Conservation (phyloP, 1,140 invertebrate species). For the Helicoverpa zea region DNA sequence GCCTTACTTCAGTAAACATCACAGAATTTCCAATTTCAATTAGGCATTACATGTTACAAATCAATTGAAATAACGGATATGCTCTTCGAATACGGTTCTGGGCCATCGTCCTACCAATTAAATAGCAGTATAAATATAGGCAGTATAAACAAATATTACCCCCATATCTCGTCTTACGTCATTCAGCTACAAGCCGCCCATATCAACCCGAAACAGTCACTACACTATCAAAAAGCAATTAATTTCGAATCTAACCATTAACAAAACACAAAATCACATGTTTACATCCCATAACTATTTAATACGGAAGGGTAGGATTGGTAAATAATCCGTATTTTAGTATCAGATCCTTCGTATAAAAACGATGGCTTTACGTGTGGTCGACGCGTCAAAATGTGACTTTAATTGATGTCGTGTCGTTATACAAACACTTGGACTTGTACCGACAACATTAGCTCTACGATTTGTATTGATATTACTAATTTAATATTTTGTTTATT, state of each 20-base stretch:
- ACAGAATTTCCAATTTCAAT: no score
- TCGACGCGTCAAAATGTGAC: conserved; percentile 74
- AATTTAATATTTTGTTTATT: conserved; percentile 5
- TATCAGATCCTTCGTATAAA: conserved; percentile 54
- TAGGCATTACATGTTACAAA: no score
- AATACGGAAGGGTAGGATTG: conserved; percentile 45
- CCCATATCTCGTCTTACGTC: background rate
- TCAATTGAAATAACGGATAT: no score
- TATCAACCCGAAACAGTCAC: background rate
- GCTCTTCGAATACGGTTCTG: no score
- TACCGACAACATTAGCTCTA: conserved; percentile 54
- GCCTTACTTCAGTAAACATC: no score
- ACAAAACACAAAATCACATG: conserved; percentile 53
- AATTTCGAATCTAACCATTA: conserved; percentile 33
- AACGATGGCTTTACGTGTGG: conserved; percentile 68
- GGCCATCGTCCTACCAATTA: no score
- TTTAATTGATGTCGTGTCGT: conserved; percentile 80
- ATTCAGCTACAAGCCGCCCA: background rate
- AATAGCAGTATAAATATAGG: no score
- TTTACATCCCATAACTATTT: conserved; percentile 44
- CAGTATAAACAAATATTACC: no score
- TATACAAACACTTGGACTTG: conserved; percentile 61
- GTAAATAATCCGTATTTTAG: conserved; percentile 52
- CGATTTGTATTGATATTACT: conserved; percentile 7
- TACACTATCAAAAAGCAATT: conserved; percentile 36